Evolutionary conservation across 2,888 invertebrate species (phyloP), one percentile per base, ranked within the genome.

Genomic region (Aleiodes leptofemur): DNA sequence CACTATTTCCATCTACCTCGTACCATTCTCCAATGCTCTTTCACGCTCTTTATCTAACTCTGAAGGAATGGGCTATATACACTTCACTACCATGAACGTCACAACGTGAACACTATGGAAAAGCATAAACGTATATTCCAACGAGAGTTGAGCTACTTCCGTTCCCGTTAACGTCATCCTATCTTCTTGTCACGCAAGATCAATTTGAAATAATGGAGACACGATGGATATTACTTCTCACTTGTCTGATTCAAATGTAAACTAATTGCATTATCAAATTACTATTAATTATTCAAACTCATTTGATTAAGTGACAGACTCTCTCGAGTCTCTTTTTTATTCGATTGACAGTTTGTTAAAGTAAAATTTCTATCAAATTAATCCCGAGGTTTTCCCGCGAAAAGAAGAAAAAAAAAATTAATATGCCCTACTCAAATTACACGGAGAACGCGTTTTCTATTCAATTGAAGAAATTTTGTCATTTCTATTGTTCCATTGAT

Each of bases 191-290:
- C 71, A 73, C 56, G 55, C 69, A 66, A 66, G 76, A 66, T 76
- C 76, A 74, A 78, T 78, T 74, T 72, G 55, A 50, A 74, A 66
- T 69, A 74, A 73, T 51, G 68, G 61, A 72, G 64, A 64, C 61
- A n/a, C 64, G 59, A 66, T 14, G 48, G 43, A 23, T 43, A 64
- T 64, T 64, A 64, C 43, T 64, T 64, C 64, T 64, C 64, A 43
- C 43, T 43, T 48, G 64, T 64, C 43, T 64, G 7, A 64, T 64
- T 64, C 16, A 43, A 38, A 29, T 9, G 34, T 14, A 1, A 43
- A 14, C 14, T 64, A 64, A 64, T 64, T 64, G 48, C 64, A 48
- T 64, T 64, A 43, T 64, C 64, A 16, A 43, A 11, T 43, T 43
- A 43, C 43, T 43, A 8, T 43, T 43, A 43, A 43, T 43, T 43